A percentile compares a stretch with the other conserved stretches of the same genome.
These are phyloP conservation scores for Atethmia centrago DNA, from an alignment of 2,888 invertebrate species.

Conservation along the genomic window DNA sequence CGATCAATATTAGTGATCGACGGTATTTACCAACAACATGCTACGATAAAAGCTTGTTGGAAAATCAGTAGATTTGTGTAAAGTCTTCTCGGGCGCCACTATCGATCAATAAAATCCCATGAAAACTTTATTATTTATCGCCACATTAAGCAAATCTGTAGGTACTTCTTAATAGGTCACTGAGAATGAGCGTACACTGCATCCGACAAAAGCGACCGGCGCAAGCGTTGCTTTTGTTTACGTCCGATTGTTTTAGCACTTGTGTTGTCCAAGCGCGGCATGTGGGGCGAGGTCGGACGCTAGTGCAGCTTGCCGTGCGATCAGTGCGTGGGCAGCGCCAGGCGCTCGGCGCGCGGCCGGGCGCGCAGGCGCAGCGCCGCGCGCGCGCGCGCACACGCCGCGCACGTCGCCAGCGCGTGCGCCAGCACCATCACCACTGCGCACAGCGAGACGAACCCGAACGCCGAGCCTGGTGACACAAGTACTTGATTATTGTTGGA, in stretches of 20 bases:
- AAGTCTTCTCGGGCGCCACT: background rate
- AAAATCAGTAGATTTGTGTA: background rate
- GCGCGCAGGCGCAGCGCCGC: conserved; percentile 73
- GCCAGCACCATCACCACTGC: conserved; percentile 84
- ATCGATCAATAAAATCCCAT: conserved; percentile 13
- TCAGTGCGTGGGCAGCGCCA: conserved; percentile 84
- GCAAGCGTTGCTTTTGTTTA: conserved; percentile 26
- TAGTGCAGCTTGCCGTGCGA: conserved; percentile 53
- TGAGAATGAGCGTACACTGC: conserved; percentile 31
- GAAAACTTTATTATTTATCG: background rate
- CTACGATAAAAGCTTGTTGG: background rate
- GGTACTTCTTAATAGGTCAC: conserved; percentile 30
- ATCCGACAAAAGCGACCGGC: conserved; percentile 23
- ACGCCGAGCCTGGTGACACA: conserved; percentile 76
- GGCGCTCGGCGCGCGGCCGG: conserved; percentile 73
- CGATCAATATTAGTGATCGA: background rate
- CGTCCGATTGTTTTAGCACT: conserved; percentile 30
- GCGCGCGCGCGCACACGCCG: conserved; percentile 74
- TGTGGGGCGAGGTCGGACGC: conserved; percentile 22
- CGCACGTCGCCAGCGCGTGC: conserved; percentile 80
- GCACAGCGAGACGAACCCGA: conserved; percentile 86
- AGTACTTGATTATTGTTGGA: background rate
- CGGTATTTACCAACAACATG: background rate
- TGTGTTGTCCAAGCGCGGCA: background rate
- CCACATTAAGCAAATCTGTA: conserved; percentile 14